Evolutionary conservation across 2,113 vertebrate genomes (phyloP).

Genomic region (Hiodon tergisus): DNA sequence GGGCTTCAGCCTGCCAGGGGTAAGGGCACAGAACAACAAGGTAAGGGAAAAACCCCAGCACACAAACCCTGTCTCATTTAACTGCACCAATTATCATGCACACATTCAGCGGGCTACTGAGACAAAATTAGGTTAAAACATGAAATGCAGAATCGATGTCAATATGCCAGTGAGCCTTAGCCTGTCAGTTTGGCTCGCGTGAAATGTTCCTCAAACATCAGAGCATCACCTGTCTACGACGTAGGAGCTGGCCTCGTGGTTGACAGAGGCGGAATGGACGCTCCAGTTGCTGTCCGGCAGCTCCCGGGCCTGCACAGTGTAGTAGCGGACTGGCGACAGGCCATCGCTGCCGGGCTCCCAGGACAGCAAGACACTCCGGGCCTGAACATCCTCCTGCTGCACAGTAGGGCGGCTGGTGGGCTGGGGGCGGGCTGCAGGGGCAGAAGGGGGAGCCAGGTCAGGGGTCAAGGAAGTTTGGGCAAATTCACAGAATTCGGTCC

Average conservation of each 20-base stretch:
- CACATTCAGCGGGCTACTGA: no score
- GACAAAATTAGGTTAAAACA: no score
- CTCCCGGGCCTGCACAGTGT: constrained; percentile 85
- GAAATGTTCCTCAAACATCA: background rate
- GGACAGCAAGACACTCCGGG: constrained; percentile 73
- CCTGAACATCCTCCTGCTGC: constrained; percentile 65
- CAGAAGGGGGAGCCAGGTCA: background rate
- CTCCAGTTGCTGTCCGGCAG: constrained; percentile 81
- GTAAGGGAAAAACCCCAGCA: no score
- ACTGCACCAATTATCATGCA: no score
- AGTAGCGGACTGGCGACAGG: constrained; percentile 89
- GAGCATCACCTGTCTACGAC: constrained; percentile 76
- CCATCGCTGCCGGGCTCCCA: constrained; percentile 96
- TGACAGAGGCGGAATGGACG: constrained; percentile 74
- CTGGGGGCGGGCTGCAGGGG: constrained; percentile 71
- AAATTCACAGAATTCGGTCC: no score
- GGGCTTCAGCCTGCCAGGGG: constrained; percentile 77
- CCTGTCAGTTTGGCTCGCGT: no score
- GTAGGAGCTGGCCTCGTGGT: constrained; percentile 77
- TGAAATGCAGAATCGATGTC: no score
- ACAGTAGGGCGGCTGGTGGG: constrained; percentile 70
- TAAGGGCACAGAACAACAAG: background rate
- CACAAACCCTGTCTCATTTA: no score
- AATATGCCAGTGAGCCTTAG: no score
- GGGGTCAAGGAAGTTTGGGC: background rate